Base-by-base conservation (phyloP, 1,140 invertebrate species). In the Centruroides vittatus region DNA sequence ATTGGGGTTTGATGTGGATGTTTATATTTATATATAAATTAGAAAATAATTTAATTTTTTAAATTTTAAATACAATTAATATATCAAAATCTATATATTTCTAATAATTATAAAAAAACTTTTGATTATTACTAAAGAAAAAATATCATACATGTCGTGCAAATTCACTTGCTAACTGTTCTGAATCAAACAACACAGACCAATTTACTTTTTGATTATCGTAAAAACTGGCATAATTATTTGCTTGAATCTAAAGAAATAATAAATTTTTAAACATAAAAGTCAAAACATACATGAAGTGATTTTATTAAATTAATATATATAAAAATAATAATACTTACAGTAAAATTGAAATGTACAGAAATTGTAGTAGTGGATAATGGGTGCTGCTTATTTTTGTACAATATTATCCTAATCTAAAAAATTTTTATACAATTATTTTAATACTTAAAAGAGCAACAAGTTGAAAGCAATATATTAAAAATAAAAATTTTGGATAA, bases 141-240 rank as follows among this genome's bases (percentile, higher is more conserved):
- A 13, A 50, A 13, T 35, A 12, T 57, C 61, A 65, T 64, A 75
- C 75, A 62, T 76, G 70, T 67, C 73, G 75, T 6, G 71, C 70
- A 71, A 75, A 76, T 55, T 73, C 67, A 3, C 60, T 52, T 6
- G 71, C 65, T 51, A 64, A 64, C 47, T 70, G 57, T 62, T 73
- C 69, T 47, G 61, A 69, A 35, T 74, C 73, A 70, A 76, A 76
- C 66, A 73, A 67, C 35, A 76, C 46, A 10, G 73, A 75, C 74
- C 73, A 76, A 52, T 67, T 72, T 61, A 70, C 67, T 56, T 69
- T 65, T 13, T 67, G 64, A 41, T 74, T 70, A 70, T 76, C 75
- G 67, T 75, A 76, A 60, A 76, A 73, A 51, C 60, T 74, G 7
- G 71, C 73, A 71, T 76, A 76, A 61, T 75, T 75, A 59, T 75